Evolutionary conservation across 2,888 invertebrate species (phyloP), one percentile per base, ranked within the genome.

Genomic region (Petrolisthes manimaculis): DNA sequence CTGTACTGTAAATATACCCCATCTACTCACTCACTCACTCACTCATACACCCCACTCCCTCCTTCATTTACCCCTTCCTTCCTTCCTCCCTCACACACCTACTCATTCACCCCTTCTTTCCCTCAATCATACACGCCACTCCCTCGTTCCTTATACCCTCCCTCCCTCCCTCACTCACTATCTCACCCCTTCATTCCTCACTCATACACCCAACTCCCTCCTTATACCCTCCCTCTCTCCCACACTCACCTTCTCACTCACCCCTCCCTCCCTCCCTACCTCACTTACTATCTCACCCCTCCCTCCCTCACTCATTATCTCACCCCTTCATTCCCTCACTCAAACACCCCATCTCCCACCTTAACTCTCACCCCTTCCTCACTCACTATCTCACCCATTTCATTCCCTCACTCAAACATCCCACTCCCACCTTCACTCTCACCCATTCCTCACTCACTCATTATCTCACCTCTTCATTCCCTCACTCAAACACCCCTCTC

Each of bases 11-110:
- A 37, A 37, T 37, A 37, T 37, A 37, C 37, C 37, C 37, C 37
- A 37, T 37, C 37, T 69, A 18, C 82, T 69, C 82, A 14, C 82
- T 51, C 82, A 14, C 82, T 51, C 82, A 18, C 69, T 51, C 69
- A 12, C 21, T 12, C 5, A 12, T 79, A 18, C 12, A 18, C 53
- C 79, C 54, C 6, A 56, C 24, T 56, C 55, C 5, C 4, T 75
- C 8, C 75, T 24, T 79, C 12, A 54, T n/a, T 51, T 3, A 18
- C 78, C 53, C 75, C 12, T 67, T 3, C 1, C 67, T 67, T 3
- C 18, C 67, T 37, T 37, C 37, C 37, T 1, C 37, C 37, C 2
- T 37, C 37, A 37, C 37, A 37, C 37, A 37, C 37, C 37, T 37
- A 37, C 37, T 2, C 37, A 37, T 2, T 37, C 37, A 2, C 37